Base-by-base conservation (phyloP, 53 echinoderm and acorn worm species). In the Henricia sp. region DNA sequence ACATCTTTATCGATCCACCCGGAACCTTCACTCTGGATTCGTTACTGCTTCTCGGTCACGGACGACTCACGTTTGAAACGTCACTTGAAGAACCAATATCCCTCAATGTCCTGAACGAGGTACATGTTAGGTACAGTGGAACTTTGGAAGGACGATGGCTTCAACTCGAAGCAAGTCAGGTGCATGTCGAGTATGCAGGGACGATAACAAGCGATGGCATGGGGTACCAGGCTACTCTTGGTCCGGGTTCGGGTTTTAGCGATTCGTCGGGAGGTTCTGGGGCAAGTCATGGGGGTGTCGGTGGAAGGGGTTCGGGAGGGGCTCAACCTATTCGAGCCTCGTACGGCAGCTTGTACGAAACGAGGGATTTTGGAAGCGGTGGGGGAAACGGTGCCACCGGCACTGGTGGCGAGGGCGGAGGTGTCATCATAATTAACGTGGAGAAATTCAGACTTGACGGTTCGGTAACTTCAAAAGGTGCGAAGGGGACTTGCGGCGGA, bases 231-330 rank as follows among this genome's bases (percentile, higher is more conserved):
- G 67, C 88, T 1, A 71, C 70, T 59, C 40, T 46, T 57, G 95
- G 95, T n/a, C 90, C 88, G 27, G 92, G 92, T 42, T 66, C 73
- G 53, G 95, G 95, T 19, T 50, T 20, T 30, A 63, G 19, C 43
- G 44, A 73, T 64, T 33, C 44, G 46, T 25, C 54, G 21, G 86
- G 86, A 63, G 88, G 92, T 67, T 71, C 95, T 24, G 95, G 95
- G 26, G 95, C 69, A 59, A 90, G 92, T 67, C 88, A 95, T 84
- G 95, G 95, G 83, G 95, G 95, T 30, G 71, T 73, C 39, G 95
- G 95, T 12, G 95, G 95, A 23, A 25, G 41, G 0, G 74, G 84
- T 41, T 90, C 82, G 44, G 73, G 82, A 86, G 90, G 88, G 29
- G 57, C 50, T 53, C 51, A 62, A 84, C 86, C 87, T 23, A 37